Conservation (phyloP, 1,140 invertebrate species). For the Mamestra configurata region DNA sequence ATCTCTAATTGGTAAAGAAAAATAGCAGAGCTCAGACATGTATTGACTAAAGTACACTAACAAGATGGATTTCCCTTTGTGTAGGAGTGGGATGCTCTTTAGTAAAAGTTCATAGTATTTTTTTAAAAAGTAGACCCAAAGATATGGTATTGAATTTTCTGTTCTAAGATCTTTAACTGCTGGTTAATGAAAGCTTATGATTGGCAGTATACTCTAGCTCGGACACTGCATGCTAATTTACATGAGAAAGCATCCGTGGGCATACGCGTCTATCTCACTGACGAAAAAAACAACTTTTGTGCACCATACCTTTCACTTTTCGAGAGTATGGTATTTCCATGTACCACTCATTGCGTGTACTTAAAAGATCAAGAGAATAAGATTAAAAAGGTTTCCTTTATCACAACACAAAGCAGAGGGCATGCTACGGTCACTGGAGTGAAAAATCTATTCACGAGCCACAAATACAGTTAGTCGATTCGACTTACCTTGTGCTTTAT, state of each 20-base stretch:
- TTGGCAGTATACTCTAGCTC: not conserved
- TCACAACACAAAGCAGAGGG: not conserved
- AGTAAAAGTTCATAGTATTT: too few relatives aligned
- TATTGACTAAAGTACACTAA: too few relatives aligned
- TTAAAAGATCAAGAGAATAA: not conserved
- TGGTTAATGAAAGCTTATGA: not conserved
- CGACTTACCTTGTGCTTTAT: slow-evolving; percentile 11
- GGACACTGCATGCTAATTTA: slow-evolving; percentile 6
- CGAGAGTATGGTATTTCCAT: slow-evolving; percentile 2
- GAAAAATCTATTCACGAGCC: slow-evolving; percentile 26
- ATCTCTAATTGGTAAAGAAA: too few relatives aligned
- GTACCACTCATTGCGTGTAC: not conserved
- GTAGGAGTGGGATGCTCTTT: too few relatives aligned
- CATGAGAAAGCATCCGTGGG: slow-evolving; percentile 30
- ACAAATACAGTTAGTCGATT: slow-evolving; percentile 24
- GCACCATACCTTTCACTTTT: slow-evolving; percentile 34
- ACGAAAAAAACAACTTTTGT: slow-evolving; percentile 8
- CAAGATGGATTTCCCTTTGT: too few relatives aligned
- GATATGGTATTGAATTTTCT: too few relatives aligned
- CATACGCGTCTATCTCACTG: not conserved
- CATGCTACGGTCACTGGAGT: slow-evolving; percentile 34
- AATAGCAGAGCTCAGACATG: too few relatives aligned
- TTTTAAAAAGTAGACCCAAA: too few relatives aligned
- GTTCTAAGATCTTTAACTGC: not conserved
- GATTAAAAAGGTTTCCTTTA: not conserved